Percentiles rank a stretch among this genome's conserved stretches.
Evolutionary conservation across 1,140 invertebrate species (phyloP).

Genomic region (Arion vulgaris): DNA sequence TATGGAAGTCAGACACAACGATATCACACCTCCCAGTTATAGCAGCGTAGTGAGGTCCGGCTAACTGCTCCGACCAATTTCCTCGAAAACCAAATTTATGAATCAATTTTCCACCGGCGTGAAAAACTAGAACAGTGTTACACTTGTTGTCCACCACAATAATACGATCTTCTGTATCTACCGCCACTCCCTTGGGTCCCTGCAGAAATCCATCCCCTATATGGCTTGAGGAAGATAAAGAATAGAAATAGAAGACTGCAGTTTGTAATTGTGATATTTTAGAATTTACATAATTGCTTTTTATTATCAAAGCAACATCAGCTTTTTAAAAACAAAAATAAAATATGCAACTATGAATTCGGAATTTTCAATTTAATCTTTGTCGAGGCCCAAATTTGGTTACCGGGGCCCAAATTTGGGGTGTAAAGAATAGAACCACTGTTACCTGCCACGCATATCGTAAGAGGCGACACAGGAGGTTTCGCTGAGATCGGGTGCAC

Average conservation of each 20-base stretch:
- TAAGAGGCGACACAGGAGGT: no score
- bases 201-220: constrained; percentile 76
- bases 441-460: no score
- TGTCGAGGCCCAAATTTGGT: no score
- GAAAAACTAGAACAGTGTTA: constrained; percentile 76
- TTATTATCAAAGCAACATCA: no score
- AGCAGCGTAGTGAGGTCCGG: constrained; percentile 78
- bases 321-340: no score
- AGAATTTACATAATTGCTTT: no score
- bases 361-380: no score
- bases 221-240: constrained; percentile 50
- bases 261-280: no score
- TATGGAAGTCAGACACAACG: constrained; percentile 77
- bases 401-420: no score
- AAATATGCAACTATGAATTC: no score
- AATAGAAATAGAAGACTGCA: neutral
- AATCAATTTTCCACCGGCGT: constrained; percentile 73
- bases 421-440: no score
- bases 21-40: constrained; percentile 75
- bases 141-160: constrained; percentile 78
- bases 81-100: constrained; percentile 70
- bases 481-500: no score
- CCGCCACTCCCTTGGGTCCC: constrained; percentile 76
- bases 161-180: constrained; percentile 75
- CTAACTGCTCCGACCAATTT: constrained; percentile 75